Percentiles rank a stretch among this genome's conserved stretches.
Evolutionary conservation across 1,140 invertebrate genomes (phyloP).

Genomic region (Agraylea sexmaculata): DNA sequence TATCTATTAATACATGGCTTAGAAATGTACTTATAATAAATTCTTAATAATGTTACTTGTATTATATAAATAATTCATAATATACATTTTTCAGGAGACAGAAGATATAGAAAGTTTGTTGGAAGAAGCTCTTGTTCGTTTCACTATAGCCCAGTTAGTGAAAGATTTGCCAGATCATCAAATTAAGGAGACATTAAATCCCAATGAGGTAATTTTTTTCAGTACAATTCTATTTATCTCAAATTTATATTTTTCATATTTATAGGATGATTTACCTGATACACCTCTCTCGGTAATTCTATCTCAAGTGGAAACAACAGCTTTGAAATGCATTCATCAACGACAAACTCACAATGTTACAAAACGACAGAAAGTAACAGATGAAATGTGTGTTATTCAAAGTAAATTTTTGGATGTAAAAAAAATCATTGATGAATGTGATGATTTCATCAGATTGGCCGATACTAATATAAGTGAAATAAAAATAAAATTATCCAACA

Average conservation of each 20-base stretch:
- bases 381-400: conserved; percentile 23
- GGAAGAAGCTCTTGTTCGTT: conserved; percentile 35
- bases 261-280: conserved; percentile 34
- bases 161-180: conserved; percentile 35
- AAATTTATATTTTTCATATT: conserved; percentile 5
- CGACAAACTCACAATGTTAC: conserved; percentile 27
- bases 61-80: conserved; percentile 7
- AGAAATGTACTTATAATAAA: conserved; percentile 45
- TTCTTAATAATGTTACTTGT: background rate
- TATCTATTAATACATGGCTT: conserved; percentile 84
- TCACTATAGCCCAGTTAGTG: conserved; percentile 35
- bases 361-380: conserved; percentile 26
- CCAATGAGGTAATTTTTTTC: conserved; percentile 31
- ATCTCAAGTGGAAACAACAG: conserved; percentile 34
- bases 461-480: conserved; percentile 25
- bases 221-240: background rate
- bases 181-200: conserved; percentile 32
- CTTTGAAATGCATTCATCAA: conserved; percentile 29
- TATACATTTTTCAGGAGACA: conserved; percentile 28
- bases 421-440: conserved; percentile 20
- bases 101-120: conserved; percentile 29
- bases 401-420: conserved; percentile 25
- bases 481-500: conserved; percentile 26
- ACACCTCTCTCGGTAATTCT: conserved; percentile 35
- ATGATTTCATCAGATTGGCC: conserved; percentile 25